A percentile compares a stretch with the other conserved stretches of the same genome.
Evolutionary conservation across 2,113 vertebrate species (phyloP).

Genomic region (Carettochelys insculpta): DNA sequence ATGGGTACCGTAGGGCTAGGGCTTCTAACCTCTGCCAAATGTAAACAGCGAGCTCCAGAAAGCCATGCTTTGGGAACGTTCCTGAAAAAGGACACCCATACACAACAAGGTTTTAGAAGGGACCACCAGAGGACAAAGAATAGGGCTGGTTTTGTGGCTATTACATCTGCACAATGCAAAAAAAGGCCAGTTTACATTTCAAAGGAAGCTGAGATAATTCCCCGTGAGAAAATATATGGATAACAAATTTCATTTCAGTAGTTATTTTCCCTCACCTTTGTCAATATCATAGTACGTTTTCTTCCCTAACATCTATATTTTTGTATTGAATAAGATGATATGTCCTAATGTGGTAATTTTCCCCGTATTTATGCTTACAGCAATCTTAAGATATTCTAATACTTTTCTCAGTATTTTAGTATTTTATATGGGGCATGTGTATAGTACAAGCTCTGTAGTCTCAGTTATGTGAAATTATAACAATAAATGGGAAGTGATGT

Average conservation of each 20-base stretch:
- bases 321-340: background rate
- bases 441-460: background rate
- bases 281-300: background rate
- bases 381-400: background rate
- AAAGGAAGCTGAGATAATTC: background rate
- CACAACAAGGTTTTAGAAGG: background rate
- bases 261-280: background rate
- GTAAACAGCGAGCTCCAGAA: background rate
- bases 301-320: background rate
- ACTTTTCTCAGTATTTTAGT: background rate
- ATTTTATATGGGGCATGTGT: background rate
- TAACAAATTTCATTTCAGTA: background rate
- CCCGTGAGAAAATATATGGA: background rate
- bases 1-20: accelerated
- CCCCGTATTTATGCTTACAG: background rate
- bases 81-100: background rate
- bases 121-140: background rate
- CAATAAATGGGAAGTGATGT: background rate
- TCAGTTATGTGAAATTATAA: background rate
- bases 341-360: background rate
- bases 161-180: background rate
- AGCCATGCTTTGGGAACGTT: background rate
- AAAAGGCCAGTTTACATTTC: background rate
- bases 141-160: background rate
- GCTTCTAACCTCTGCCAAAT: background rate